phyloP scores from a whole-genome alignment of 2,888 invertebrate genomes.

The Orchestes rusci region DNA sequence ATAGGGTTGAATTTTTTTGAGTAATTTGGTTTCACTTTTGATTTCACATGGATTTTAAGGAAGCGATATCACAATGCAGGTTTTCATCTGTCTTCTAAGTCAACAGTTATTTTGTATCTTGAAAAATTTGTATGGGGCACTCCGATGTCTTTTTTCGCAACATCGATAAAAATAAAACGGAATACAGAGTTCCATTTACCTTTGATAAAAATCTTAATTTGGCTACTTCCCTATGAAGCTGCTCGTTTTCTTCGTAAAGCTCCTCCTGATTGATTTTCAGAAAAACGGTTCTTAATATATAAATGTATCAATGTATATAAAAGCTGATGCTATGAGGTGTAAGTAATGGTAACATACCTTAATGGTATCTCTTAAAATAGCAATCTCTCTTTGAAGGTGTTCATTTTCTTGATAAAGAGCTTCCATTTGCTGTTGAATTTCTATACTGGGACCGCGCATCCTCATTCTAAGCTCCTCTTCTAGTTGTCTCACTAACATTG shows the following conservation, averaged over 20 bases:
- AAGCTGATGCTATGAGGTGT: no score
- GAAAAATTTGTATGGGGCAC: no score
- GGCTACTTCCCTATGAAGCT: slow-evolving; percentile 7
- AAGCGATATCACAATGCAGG: no score
- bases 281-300: neutral
- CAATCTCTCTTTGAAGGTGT: slow-evolving; percentile 86
- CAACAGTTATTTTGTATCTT: no score
- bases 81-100: no score
- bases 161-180: no score
- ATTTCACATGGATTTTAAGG: no score
- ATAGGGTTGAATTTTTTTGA: no score
- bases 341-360: slow-evolving; percentile 52
- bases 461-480: slow-evolving; percentile 86
- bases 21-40: no score
- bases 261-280: slow-evolving; percentile 5
- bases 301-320: neutral
- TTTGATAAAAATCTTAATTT: slow-evolving; percentile 6
- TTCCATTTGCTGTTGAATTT: slow-evolving; percentile 89
- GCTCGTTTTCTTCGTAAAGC: slow-evolving; percentile 11
- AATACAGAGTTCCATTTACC: no score
- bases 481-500: slow-evolving; percentile 85
- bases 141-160: no score
- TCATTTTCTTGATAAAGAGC: slow-evolving; percentile 89
- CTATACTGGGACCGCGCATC: slow-evolving; percentile 83
- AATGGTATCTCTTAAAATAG: slow-evolving; percentile 87